Percentiles rank a stretch among this genome's conserved stretches.
These are phyloP conservation scores for Macroramphosus scolopax DNA, from an alignment of 2,797 vertebrate genomes.

Conservation along the genomic window DNA sequence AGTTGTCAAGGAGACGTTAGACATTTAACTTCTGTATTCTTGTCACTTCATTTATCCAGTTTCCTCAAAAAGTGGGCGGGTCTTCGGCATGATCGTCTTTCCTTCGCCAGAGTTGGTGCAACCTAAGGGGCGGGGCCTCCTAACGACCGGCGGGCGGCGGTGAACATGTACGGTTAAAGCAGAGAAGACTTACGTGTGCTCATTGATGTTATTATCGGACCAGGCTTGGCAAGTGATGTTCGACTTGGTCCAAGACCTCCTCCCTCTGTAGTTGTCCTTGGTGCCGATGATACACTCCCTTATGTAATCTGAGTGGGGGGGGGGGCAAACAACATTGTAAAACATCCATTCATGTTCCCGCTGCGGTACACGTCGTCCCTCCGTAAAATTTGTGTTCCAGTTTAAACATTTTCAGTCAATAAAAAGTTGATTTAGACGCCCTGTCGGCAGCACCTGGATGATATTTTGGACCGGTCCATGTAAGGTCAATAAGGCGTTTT, in stretches of 20 bases:
- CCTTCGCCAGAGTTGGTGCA: no score
- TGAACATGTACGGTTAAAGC: no score
- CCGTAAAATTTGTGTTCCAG: slow-evolving; percentile 15
- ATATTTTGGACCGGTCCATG: slow-evolving; percentile 45
- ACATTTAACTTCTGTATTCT: no score
- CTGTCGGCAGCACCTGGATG: slow-evolving; percentile 29
- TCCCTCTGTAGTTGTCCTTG: slow-evolving; percentile 91
- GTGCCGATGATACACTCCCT: slow-evolving; percentile 89
- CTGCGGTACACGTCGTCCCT: slow-evolving; percentile 6
- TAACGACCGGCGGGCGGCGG: no score
- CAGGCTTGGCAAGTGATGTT: slow-evolving; percentile 93
- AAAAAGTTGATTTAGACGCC: slow-evolving; percentile 24
- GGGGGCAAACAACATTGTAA: slow-evolving; percentile 32
- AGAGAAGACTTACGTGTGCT: slow-evolving; percentile 87
- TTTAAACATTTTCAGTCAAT: slow-evolving; percentile 18
- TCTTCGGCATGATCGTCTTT: no score
- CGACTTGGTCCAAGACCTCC: slow-evolving; percentile 87
- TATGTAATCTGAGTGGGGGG: slow-evolving; percentile 83
- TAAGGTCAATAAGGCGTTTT: slow-evolving; percentile 56
- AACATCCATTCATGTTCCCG: slow-evolving; percentile 22
- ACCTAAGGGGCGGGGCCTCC: no score
- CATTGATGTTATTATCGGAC: slow-evolving; percentile 94
- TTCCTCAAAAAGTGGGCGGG: no score
- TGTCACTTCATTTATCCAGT: no score
- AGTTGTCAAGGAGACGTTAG: no score